phyloP scores from a whole-genome alignment of 2,797 vertebrate genomes.

The Schizopygopsis pylzovi region DNA sequence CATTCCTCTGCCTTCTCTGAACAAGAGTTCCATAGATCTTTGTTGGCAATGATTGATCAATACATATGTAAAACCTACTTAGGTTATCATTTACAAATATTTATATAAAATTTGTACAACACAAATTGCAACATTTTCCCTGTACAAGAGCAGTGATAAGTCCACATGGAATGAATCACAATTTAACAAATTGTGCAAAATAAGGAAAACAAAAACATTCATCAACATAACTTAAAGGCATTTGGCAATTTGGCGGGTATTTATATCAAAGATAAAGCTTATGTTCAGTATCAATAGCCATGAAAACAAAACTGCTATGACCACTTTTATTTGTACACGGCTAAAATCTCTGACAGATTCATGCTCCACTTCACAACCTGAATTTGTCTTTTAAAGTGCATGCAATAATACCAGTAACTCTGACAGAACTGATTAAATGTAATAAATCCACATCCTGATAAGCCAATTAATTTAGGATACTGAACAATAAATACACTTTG shows the following conservation, averaged over 20 bases:
- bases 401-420: conserved; percentile 89
- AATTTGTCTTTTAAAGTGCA: conserved; percentile 98
- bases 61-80: conserved; percentile 79
- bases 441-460: conserved; percentile 91
- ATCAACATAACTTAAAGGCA: conserved; percentile 84
- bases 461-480: conserved; percentile 78
- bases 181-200: conserved; percentile 74
- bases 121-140: conserved; percentile 84
- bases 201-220: conserved; percentile 73
- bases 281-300: conserved; percentile 76
- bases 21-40: conserved; percentile 63
- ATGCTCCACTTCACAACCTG: conserved; percentile 96
- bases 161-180: conserved; percentile 82
- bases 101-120: conserved; percentile 86
- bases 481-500: conserved; percentile 73
- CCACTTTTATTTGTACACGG: conserved; percentile 99
- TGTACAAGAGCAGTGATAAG: conserved; percentile 82
- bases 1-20: conserved; percentile 51
- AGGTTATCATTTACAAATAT: conserved; percentile 85
- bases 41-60: conserved; percentile 75
- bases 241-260: conserved; percentile 81
- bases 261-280: conserved; percentile 77
- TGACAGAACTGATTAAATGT: conserved; percentile 89
- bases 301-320: conserved; percentile 81
- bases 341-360: conserved; percentile 98